Conservation (phyloP, 2,888 invertebrate species). For the Ischnus inquisitorius region DNA sequence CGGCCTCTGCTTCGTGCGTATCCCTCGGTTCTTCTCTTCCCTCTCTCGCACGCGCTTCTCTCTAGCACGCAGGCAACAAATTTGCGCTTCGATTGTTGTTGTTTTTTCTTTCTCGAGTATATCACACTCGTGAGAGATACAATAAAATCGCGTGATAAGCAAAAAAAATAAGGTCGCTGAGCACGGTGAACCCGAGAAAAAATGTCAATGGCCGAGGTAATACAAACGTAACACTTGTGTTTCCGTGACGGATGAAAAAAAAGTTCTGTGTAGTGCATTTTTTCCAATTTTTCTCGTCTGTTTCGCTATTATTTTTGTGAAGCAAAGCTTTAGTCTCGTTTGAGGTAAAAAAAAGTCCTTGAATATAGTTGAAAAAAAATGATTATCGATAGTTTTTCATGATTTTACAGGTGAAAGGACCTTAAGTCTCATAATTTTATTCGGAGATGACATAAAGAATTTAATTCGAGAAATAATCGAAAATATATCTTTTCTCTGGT, state of each 20-base stretch:
- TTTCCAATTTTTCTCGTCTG: not conserved
- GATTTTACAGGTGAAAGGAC: no score
- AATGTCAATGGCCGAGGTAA: not conserved
- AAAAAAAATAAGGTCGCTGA: not conserved
- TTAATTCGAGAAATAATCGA: no score
- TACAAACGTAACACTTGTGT: not conserved
- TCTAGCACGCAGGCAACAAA: constrained; percentile 59
- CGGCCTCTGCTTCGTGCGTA: constrained; percentile 61
- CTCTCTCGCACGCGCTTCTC: constrained; percentile 14
- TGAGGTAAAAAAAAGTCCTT: no score
- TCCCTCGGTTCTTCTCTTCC: constrained; percentile 12
- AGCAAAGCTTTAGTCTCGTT: no score
- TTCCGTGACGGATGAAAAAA: constrained; percentile 39
- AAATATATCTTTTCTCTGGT: no score
- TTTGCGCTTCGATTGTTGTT: constrained; percentile 45
- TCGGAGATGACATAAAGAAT: no score
- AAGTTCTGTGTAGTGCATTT: constrained; percentile 41
- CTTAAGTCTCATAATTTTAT: no score
- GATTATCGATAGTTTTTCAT: no score
- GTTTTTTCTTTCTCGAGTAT: not conserved
- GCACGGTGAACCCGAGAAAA: not conserved
- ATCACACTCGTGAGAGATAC: not conserved
- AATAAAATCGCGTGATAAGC: not conserved
- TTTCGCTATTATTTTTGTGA: not conserved
- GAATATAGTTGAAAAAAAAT: no score